A percentile compares a stretch with the other conserved stretches of the same genome.
These are phyloP conservation scores for Oryctes rhinoceros DNA, from an alignment of 1,140 invertebrate species.

Conservation along the genomic window DNA sequence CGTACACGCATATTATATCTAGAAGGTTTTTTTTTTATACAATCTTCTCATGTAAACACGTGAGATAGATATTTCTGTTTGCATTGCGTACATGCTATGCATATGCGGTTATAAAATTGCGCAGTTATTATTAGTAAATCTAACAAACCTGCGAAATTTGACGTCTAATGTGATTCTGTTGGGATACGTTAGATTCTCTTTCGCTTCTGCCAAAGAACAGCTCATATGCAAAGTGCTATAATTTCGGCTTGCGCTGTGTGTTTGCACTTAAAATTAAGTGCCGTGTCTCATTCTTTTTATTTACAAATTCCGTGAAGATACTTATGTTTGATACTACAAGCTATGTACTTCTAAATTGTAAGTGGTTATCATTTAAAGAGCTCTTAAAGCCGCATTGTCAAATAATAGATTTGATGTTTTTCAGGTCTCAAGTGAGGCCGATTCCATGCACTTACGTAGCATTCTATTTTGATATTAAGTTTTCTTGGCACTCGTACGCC, in stretches of 20 bases:
- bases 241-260: not conserved
- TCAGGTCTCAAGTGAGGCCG: no score
- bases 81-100: not conserved
- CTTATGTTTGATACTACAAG: not conserved
- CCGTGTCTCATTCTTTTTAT: not conserved
- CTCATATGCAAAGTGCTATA: not conserved
- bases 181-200: not conserved
- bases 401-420: no score
- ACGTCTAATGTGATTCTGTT: not conserved
- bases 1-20: slow-evolving; percentile 4
- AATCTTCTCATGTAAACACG: slow-evolving; percentile 15
- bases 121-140: slow-evolving; percentile 23
- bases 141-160: not conserved
- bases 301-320: not conserved
- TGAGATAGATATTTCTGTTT: slow-evolving; percentile 28
- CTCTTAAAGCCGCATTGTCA: not conserved
- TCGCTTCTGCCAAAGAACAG: not conserved
- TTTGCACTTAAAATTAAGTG: not conserved
- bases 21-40: not conserved
- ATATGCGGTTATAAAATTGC: slow-evolving; percentile 20
- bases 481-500: no score
- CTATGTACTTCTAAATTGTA: not conserved
- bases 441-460: no score
- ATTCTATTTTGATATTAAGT: no score
- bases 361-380: not conserved